Conservation (phyloP, 30 jellyfish, hydroid and myxozoan genomes). For the Mastigias papua region DNA sequence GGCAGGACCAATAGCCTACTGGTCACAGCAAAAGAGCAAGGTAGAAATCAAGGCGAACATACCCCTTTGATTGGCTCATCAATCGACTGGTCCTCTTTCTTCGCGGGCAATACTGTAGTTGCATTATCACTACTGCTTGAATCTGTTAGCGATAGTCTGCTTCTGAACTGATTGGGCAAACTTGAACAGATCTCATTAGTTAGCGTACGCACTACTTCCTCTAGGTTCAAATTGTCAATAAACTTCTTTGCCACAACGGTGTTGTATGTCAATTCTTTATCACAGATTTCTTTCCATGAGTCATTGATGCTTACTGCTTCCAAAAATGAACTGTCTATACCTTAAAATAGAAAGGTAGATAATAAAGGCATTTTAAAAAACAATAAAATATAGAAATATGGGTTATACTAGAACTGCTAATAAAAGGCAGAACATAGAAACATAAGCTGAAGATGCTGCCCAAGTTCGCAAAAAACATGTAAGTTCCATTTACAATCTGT, state of each 20-base stretch:
- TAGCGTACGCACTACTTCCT: not conserved
- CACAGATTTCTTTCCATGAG: conserved; percentile 37
- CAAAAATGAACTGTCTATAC: conserved; percentile 50
- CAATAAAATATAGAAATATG: too few relatives aligned
- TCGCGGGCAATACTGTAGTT: not conserved
- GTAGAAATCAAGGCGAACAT: not conserved
- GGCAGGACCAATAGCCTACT: too few relatives aligned
- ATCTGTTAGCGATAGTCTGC: conserved; percentile 12
- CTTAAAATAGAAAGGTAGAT: conserved; percentile 21
- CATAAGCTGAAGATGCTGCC: too few relatives aligned
- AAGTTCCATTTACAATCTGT: too few relatives aligned
- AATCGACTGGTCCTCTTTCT: not conserved
- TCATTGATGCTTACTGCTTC: conserved; percentile 23
- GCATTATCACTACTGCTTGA: not conserved
- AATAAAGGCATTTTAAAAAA: too few relatives aligned
- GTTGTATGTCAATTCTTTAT: conserved; percentile 15
- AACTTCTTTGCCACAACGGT: conserved; percentile 34
- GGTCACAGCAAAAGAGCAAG: too few relatives aligned
- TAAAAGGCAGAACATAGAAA: too few relatives aligned
- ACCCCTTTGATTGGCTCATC: conserved; percentile 51
- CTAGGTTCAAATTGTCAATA: not conserved
- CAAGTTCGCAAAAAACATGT: too few relatives aligned
- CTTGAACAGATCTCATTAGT: not conserved
- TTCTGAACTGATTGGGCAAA: not conserved
- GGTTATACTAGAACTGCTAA: too few relatives aligned